Base-by-base conservation (phyloP, 2,888 invertebrate species). In the Harmothoe impar region DNA sequence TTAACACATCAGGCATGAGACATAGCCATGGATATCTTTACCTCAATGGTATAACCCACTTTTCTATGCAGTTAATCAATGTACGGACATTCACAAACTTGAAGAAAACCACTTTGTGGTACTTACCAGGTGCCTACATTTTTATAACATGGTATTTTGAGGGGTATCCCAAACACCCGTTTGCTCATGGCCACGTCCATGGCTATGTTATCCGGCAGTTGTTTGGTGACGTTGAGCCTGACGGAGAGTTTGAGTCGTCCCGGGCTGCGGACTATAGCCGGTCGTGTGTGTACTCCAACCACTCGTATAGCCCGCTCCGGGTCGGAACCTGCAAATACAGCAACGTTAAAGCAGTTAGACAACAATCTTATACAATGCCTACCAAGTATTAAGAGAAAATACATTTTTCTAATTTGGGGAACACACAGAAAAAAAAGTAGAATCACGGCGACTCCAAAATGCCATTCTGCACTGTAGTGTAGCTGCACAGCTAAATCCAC, bases 41-140 rank as follows among this genome's bases (percentile, higher is more conserved):
- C n/a, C n/a, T n/a, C n/a, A n/a, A n/a, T n/a, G n/a, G n/a, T n/a
- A n/a, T n/a, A n/a, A n/a, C n/a, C n/a, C n/a, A n/a, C n/a, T n/a
- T n/a, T n/a, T n/a, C n/a, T n/a, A n/a, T n/a, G n/a, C n/a, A n/a
- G n/a, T n/a, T n/a, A n/a, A n/a, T n/a, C n/a, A n/a, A n/a, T n/a
- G n/a, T n/a, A n/a, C n/a, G n/a, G n/a, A n/a, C n/a, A n/a, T n/a
- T n/a, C n/a, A n/a, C n/a, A n/a, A n/a, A n/a, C n/a, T n/a, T n/a
- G n/a, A n/a, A n/a, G n/a, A n/a, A n/a, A n/a, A n/a, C n/a, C n/a
- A n/a, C n/a, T n/a, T n/a, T n/a, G 72, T 15, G 7, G 77, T 78
- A 90, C 94, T 94, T 92, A 95, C 95, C 95, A 95, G 23, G 95
- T 95, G 51, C 95, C 95, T 29, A 95, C 92, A 77, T 93, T 93